These are phyloP conservation scores for Parnassius apollo DNA, from an alignment of 2,888 invertebrate genomes.

Conservation along the genomic window DNA sequence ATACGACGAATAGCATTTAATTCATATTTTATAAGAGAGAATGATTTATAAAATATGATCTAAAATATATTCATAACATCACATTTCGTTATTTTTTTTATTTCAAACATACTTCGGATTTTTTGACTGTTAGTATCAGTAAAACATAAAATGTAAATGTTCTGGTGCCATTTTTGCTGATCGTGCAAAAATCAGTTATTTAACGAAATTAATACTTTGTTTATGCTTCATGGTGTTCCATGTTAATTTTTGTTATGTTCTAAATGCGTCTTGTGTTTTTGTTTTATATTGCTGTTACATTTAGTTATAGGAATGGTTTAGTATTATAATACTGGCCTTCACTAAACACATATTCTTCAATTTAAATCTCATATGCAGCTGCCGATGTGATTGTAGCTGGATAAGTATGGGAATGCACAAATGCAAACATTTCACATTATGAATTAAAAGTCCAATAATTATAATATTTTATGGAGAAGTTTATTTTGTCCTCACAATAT, in stretches of 20 bases:
- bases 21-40: conserved; percentile 34
- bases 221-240: conserved; percentile 29
- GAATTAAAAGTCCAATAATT: too few species aligned
- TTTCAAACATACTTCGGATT: conserved; percentile 34
- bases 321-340: too few species aligned
- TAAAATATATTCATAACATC: conserved; percentile 33
- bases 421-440: too few species aligned
- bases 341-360: too few species aligned
- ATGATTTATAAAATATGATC: conserved; percentile 24
- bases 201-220: conserved; percentile 29
- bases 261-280: not conserved
- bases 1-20: conserved; percentile 52
- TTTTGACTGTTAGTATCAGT: conserved; percentile 55
- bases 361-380: too few species aligned
- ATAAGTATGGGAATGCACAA: too few species aligned
- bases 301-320: not conserved
- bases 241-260: conserved; percentile 12
- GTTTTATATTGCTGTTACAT: not conserved
- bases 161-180: conserved; percentile 54
- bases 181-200: conserved; percentile 9
- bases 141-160: conserved; percentile 38
- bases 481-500: too few species aligned
- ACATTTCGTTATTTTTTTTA: conserved; percentile 37
- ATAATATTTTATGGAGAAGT: too few species aligned
- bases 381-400: too few species aligned